Conservation (phyloP, 2,797 vertebrate genomes). For the Bradypodion pumilum region DNA sequence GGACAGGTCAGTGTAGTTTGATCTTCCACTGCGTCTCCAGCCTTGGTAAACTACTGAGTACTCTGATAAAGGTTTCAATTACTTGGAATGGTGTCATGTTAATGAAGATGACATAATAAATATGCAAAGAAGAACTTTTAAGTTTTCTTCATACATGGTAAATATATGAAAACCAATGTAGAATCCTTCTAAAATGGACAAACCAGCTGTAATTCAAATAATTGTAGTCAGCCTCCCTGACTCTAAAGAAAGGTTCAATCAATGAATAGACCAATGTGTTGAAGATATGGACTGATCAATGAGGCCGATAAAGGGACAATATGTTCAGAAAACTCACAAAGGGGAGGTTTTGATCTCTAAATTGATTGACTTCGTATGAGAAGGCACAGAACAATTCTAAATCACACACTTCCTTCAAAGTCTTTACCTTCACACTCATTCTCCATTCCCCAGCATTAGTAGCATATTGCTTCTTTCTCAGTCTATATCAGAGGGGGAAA, state of each 20-base stretch:
- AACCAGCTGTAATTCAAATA: not conserved
- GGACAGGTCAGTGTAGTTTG: too few relatives aligned
- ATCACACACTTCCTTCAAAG: not conserved
- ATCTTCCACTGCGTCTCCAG: too few relatives aligned
- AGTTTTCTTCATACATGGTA: too few relatives aligned
- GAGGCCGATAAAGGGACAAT: not conserved
- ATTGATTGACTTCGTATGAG: not conserved
- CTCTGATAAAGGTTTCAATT: too few relatives aligned
- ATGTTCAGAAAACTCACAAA: not conserved
- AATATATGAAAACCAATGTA: constrained; percentile 35
- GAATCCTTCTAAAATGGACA: constrained; percentile 31
- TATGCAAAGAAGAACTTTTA: too few relatives aligned
- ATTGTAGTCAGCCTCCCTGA: not conserved
- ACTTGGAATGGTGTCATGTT: too few relatives aligned
- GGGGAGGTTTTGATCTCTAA: not conserved
- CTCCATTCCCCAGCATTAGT: too few relatives aligned
- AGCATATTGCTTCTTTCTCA: too few relatives aligned
- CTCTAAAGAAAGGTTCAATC: not conserved
- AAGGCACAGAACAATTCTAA: not conserved
- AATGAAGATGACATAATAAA: too few relatives aligned
- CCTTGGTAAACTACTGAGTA: too few relatives aligned
- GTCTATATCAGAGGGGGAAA: too few relatives aligned
- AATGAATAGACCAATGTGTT: not conserved
- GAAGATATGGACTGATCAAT: not conserved
- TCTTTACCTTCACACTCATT: too few relatives aligned